Evolutionary conservation across 64 coral and sea anemone species (phyloP), one percentile per base, ranked within the genome.

Genomic region (Porites australiensis): DNA sequence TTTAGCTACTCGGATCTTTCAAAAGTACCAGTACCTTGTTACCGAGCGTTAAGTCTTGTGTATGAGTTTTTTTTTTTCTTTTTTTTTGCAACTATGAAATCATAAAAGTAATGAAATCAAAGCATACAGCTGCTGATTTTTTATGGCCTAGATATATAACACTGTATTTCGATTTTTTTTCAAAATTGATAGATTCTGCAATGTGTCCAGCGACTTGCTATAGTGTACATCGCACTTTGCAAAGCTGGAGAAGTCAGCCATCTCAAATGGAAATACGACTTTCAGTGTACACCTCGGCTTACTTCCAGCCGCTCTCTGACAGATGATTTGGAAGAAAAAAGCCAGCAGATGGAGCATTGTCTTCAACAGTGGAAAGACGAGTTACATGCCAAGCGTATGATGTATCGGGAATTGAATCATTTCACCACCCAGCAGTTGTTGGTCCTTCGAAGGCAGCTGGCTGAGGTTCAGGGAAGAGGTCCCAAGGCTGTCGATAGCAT

Each of bases 201-300:
- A 57, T 82, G 74, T 5, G 68, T 92, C 13, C 63, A 87, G 57
- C 61, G 90, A 15, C 54, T 96, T 52, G 95, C 83, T 46, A 55
- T 62, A 81, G 87, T 93, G 8, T 96, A 96, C 70, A 86, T 76
- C 6, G 50, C 64, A 14, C 87, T 96, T 48, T 93, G 87, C 64
- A 82, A 93, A 59, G 79, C 90, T 50, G 95, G 95, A 13, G 95
- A 96, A 61, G 95, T 93, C 13, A 90, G 87, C 64, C 90, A 96
- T 51, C 87, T 96, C 27, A 72, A 87, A 16, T 96, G 95, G 95
- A 77, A 72, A 59, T 8, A 50, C 43, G 92, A 88, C 8, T 90
- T 93, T 86, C 14, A 72, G 3, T 96, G 90, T 69, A 79, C 16
- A 43, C 37, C 62, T 49, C 13, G 2, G 0, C 93, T 90, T 53